A percentile compares a stretch with the other conserved stretches of the same genome.
Evolutionary conservation across 2,113 vertebrate species (phyloP).

Genomic region (Tragelaphus scriptus): DNA sequence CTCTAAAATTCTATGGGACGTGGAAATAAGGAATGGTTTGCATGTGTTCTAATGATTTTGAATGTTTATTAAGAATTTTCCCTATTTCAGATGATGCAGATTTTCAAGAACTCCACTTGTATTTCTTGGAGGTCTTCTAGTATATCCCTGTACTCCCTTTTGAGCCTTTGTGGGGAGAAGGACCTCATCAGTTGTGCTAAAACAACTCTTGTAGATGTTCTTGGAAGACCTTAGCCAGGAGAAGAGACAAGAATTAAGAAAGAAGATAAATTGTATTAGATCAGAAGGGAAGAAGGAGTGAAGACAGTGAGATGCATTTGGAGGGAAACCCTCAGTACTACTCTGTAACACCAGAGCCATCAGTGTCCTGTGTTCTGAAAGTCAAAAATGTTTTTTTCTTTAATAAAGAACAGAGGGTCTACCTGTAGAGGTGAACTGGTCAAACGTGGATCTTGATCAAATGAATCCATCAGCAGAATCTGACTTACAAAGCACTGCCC

Average conservation of each 20-base stretch:
- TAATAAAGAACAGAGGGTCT: neutral
- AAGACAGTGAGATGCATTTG: neutral
- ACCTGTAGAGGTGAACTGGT: neutral
- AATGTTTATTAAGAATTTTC: conserved; percentile 6
- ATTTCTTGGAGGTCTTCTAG: neutral
- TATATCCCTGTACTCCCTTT: neutral
- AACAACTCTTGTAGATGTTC: neutral
- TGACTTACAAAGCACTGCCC: neutral
- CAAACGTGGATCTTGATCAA: neutral
- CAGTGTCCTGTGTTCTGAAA: neutral
- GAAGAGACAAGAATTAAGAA: neutral
- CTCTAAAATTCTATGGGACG: neutral
- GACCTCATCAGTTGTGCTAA: neutral
- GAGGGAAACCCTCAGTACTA: neutral
- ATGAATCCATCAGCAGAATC: neutral
- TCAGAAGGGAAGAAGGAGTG: neutral
- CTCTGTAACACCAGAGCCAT: neutral
- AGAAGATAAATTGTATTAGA: neutral
- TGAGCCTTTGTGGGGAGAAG: neutral
- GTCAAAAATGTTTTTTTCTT: conserved; percentile 14
- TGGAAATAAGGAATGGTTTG: conserved; percentile 8
- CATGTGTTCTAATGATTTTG: neutral
- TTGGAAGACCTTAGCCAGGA: neutral
- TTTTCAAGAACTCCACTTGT: conserved; percentile 17
- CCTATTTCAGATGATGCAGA: neutral